Evolutionary conservation across 1,140 invertebrate species (phyloP), one percentile per base, ranked within the genome.

Genomic region (Penaeus indicus): DNA sequence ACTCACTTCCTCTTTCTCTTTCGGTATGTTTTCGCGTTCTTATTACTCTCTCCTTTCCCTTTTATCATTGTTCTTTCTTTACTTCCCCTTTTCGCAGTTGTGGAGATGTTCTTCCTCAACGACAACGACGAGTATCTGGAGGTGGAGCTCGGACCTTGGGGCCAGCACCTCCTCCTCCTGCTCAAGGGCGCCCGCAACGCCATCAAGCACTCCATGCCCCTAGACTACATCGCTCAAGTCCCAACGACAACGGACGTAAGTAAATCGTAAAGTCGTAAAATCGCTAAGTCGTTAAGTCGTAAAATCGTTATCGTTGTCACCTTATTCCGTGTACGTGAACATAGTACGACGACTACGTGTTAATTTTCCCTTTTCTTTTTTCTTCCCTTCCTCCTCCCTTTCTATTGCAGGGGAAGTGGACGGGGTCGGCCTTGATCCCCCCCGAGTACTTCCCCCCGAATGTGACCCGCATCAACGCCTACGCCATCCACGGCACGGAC

Each of bases 391-490:
- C 61, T 32, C 38, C 2, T 16, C 0, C 82, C 19, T 13, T 8
- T 13, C 5, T 25, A 25, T 54, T 27, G 0, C 81, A 77, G 47
- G 91, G 82, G 13, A 61, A 38, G 47, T 94, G 93, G 94, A 91
- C 64, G 11, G 94, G 93, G 42, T 85, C 84, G n/a, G 93, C 93
- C 11, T 85, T 92, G 27, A 92, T 94, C 47, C 93, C 93, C 13
- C 75, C 82, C 7, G 85, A 91, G 11, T 93, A 93, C 90, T 93
- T 94, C 54, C 93, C 93, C 64, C 92, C 92, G 75, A 92, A 92
- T 60, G 93, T 94, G 0, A 92, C 92, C 60, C 93, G 92, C 82
- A 93, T 95, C 89, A 95, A 95, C 91, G 94, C 94, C 18, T 95
- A 94, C 90, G 93, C 94, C 72, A 94, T 94, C 85, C 94, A 95